Conservation (phyloP, 2,113 vertebrate genomes). For the Nestor notabilis region DNA sequence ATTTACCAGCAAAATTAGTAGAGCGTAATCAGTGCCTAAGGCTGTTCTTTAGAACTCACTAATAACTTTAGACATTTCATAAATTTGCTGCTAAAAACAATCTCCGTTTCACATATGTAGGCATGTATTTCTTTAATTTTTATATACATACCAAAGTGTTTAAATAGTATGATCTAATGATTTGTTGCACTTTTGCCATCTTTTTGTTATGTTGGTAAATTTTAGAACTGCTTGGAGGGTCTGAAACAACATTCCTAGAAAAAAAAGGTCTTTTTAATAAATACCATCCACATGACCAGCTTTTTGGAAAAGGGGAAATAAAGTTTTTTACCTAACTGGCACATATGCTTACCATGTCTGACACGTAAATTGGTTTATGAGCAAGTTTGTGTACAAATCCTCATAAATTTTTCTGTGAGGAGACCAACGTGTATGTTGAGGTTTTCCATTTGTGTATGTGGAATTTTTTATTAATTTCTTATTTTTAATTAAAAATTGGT, state of each 20-base stretch:
- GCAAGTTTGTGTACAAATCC: neutral
- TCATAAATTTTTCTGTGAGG: neutral
- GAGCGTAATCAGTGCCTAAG: neutral
- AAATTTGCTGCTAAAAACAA: slow-evolving; percentile 3
- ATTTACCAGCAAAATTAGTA: neutral
- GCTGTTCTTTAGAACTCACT: neutral
- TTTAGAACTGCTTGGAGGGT: neutral
- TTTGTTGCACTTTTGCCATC: neutral
- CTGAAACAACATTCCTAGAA: neutral
- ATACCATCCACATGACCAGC: neutral
- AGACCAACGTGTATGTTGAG: neutral
- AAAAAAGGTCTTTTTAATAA: neutral
- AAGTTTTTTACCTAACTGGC: neutral
- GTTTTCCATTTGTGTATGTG: neutral
- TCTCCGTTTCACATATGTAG: neutral
- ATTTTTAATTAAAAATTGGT: neutral
- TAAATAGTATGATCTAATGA: neutral
- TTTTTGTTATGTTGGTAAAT: neutral
- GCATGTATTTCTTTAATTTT: slow-evolving; percentile 11
- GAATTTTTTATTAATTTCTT: neutral
- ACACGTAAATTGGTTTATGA: neutral
- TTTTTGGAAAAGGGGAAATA: neutral
- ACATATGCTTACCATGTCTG: neutral
- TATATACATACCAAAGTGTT: neutral
- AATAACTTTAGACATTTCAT: neutral